Evolutionary conservation across 2,797 vertebrate species (phyloP), one percentile per base, ranked within the genome.

Genomic region (Sparidentex hasta): DNA sequence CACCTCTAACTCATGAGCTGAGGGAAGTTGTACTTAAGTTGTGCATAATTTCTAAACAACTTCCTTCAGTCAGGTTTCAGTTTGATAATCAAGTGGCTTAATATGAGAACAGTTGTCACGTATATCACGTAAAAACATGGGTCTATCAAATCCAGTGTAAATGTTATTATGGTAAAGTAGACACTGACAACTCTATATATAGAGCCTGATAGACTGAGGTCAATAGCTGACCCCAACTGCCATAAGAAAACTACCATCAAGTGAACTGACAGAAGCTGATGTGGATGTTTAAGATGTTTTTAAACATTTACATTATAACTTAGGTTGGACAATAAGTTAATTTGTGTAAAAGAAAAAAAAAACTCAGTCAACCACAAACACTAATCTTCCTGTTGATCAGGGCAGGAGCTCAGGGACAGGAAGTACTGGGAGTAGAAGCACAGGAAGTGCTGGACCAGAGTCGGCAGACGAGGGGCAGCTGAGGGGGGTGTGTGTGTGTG

Each of bases 351-450:
- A 50, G 70, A 33, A 33, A 1, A 33, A 14, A 52, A 48, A 72
- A 33, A 21, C 25, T 9, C 5, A 51, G 21, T 74, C 69, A 43
- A 62, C 46, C 2, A 47, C 27, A 54, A 38, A 67, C 64, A 76
- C 50, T 85, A 89, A 94, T 95, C 92, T 93, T 91, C 85, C 85
- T 92, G 93, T 85, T 93, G 86, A 94, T 95, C 93, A 84, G 82
- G 81, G 84, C 79, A 68, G 67, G 75, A 71, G 85, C 86, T 83
- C 76, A 71, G 85, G 70, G 88, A 91, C 91, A 95, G 94, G 94
- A 96, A 94, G 89, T 81, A 77, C 55, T 86, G 82, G 83, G 90
- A 92, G 92, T 92, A 92, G 81, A 90, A 84, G 73, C 44, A 83
- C 85, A 93, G 94, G 93, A 94, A 93, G 83, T 80, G 55, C 87